Evolutionary conservation across 2,797 vertebrate species (phyloP).

Genomic region (Sebastes paucispinis): DNA sequence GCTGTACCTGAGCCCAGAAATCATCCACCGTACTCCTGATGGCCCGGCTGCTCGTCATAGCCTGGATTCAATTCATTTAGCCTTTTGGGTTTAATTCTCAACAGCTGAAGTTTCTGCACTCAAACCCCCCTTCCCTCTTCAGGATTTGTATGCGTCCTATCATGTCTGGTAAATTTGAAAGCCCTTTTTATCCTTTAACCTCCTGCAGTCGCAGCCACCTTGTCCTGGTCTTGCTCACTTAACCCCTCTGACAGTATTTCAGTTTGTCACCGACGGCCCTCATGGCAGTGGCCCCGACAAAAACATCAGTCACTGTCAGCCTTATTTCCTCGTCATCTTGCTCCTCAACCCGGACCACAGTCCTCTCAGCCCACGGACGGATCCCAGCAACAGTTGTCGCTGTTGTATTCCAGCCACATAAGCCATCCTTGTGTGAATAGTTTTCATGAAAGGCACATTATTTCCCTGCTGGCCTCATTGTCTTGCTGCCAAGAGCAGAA

Average conservation of each 20-base stretch:
- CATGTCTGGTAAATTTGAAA: constrained; percentile 16
- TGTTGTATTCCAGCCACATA: constrained; percentile 60
- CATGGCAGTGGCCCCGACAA: neutral
- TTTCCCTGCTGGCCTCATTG: constrained; percentile 48
- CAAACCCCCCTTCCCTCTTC: constrained; percentile 1
- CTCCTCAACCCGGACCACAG: constrained; percentile 11
- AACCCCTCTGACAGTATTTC: constrained; percentile 5
- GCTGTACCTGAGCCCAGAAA: constrained; percentile 9
- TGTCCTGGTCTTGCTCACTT: constrained; percentile 19
- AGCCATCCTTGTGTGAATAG: constrained; percentile 37
- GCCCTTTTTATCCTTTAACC: constrained; percentile 26
- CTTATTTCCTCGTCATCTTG: constrained; percentile 30
- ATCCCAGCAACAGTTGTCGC: constrained; percentile 39
- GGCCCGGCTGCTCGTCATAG: constrained; percentile 13
- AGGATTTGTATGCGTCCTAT: constrained; percentile 25
- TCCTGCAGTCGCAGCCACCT: constrained; percentile 13
- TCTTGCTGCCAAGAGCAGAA: constrained; percentile 21
- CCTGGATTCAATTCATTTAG: constrained; percentile 25
- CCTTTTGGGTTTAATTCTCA: constrained; percentile 12
- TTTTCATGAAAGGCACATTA: constrained; percentile 65
- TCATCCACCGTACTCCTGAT: neutral
- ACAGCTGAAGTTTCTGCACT: constrained; percentile 5
- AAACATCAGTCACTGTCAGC: constrained; percentile 8
- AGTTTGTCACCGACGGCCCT: neutral
- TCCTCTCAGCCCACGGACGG: constrained; percentile 36